A percentile compares a stretch with the other conserved stretches of the same genome.
These are phyloP conservation scores for Hypomecis punctinalis DNA, from an alignment of 2,888 invertebrate species.

Conservation along the genomic window DNA sequence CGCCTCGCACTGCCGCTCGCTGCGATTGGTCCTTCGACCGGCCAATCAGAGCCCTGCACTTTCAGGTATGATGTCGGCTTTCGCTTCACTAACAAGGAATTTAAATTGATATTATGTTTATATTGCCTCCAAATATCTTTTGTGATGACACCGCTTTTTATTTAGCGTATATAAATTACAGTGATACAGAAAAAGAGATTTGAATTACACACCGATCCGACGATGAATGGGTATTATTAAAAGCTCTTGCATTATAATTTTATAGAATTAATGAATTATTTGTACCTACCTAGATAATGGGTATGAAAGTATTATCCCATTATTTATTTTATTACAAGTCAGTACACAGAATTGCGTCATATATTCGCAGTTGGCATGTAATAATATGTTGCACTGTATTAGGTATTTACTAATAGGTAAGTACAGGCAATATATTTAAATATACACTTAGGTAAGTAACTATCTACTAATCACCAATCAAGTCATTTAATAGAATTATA, in stretches of 20 bases:
- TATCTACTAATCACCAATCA: too few relatives aligned
- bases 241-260: conserved; percentile 66
- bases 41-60: conserved; percentile 65
- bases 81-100: conserved; percentile 85
- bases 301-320: conserved; percentile 1
- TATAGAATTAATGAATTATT: conserved; percentile 61
- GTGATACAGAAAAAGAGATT: conserved; percentile 82
- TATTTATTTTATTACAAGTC: too few relatives aligned
- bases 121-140: conserved; percentile 85
- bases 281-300: conserved; percentile 32
- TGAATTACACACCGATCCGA: conserved; percentile 80
- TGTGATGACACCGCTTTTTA: conserved; percentile 86
- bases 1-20: conserved; percentile 16
- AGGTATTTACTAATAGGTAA: background rate
- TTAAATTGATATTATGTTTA: conserved; percentile 86
- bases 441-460: too few relatives aligned
- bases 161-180: conserved; percentile 84
- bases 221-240: conserved; percentile 77
- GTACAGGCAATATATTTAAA: background rate
- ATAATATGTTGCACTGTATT: background rate
- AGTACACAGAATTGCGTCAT: conserved; percentile 26
- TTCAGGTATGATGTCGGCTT: conserved; percentile 84
- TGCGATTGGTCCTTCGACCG: conserved; percentile 60
- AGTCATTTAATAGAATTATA: too few relatives aligned
- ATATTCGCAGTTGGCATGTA: background rate